These are phyloP conservation scores for Microplitis manilae DNA, from an alignment of 2,888 invertebrate species.

Conservation along the genomic window DNA sequence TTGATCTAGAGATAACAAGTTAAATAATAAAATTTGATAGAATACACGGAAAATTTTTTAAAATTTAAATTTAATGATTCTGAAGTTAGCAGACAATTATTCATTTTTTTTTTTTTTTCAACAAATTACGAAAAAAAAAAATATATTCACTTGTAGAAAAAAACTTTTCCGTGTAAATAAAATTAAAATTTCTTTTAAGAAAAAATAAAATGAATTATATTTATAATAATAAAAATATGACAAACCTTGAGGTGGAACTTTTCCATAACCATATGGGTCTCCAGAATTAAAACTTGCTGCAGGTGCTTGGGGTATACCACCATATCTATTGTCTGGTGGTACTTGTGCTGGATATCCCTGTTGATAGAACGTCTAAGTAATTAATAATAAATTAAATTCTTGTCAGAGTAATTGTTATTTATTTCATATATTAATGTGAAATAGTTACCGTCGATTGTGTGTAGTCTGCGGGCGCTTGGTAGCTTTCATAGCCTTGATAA, in stretches of 20 bases:
- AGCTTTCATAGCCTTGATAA: constrained; percentile 69
- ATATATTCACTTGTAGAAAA: too few relatives aligned
- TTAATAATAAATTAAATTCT: constrained; percentile 5
- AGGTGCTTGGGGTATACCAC: constrained; percentile 64
- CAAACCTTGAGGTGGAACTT: constrained; percentile 67
- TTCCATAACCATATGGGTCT: constrained; percentile 69
- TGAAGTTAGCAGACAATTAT: too few relatives aligned
- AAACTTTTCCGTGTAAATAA: too few relatives aligned
- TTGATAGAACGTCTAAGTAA: not conserved
- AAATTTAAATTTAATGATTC: too few relatives aligned
- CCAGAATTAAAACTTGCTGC: constrained; percentile 64
- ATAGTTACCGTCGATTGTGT: constrained; percentile 64
- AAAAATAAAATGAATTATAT: not conserved
- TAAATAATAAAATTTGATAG: too few relatives aligned
- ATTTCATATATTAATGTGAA: not conserved
- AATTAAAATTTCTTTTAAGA: too few relatives aligned
- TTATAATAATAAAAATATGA: not conserved
- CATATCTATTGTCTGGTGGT: constrained; percentile 67
- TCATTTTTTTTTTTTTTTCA: too few relatives aligned
- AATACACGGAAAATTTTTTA: too few relatives aligned
- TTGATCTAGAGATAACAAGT: not conserved
- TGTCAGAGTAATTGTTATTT: not conserved
- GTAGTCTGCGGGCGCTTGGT: constrained; percentile 68
- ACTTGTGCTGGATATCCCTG: constrained; percentile 67
- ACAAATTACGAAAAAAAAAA: too few relatives aligned